Base-by-base conservation (phyloP, 2,888 invertebrate species). In the Netelia virgata region DNA sequence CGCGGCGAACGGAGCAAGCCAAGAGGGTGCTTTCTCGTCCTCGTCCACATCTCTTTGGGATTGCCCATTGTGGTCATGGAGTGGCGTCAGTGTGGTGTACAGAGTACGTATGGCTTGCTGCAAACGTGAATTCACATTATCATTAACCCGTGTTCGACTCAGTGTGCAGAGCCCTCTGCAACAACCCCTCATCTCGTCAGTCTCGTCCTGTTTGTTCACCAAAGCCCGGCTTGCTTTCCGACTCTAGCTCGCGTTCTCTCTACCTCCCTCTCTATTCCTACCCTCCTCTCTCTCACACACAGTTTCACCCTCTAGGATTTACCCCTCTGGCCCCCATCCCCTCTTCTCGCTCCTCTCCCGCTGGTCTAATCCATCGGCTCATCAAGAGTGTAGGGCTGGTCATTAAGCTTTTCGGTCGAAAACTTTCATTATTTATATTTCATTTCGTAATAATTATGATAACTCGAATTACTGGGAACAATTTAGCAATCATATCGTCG, bases 81-180 rank as follows among this genome's bases (percentile, higher is more conserved):
- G 63, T 72, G 57, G 50, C 18, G 70, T 63, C 47, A 55, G 66
- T 47, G 55, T n/a, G 59, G 73, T 43, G 68, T 20, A 57, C 57
- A 57, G 55, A 55, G 55, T 78, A 79, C 82, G 83, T 76, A 50
- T 47, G 50, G 80, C 84, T 86, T 83, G 85, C 75, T 61, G 66
- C 80, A 82, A 82, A 87, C 85, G 86, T 83, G 87, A 89, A 90
- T 89, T 90, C 87, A 85, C 89, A 89, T 90, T 89, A 90, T 88
- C 90, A 89, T 90, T 89, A 89, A 88, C 83, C 86, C 84, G 63
- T 68, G 80, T 82, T 69, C 76, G 76, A 76, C 80, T 72, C 66
- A 53, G 68, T 66, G 59, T 50, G 41, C 61, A 47, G 14, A 70
- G 72, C 43, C 36, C 80, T 66, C 16, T 14, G 74, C 10, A 53